Evolutionary conservation across 2,888 invertebrate species (phyloP), one percentile per base, ranked within the genome.

Genomic region (Rutpela maculata): DNA sequence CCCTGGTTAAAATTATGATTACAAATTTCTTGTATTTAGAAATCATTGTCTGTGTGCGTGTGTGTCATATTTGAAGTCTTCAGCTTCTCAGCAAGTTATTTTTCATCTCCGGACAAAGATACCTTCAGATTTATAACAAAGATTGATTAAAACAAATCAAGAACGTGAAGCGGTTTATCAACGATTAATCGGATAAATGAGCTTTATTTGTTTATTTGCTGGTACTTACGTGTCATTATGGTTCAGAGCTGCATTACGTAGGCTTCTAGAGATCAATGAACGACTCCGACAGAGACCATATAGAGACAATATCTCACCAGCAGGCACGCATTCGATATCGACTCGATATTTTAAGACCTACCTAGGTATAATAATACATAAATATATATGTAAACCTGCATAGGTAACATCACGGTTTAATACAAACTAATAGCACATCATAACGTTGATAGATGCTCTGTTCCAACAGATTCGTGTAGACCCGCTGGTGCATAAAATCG

Each of bases 331-430:
- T 12, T 50, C 55, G 26, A 55, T 66, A 22, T 50, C 50, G 50
- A 66, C 18, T 66, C 22, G 50, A 55, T 67, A 67, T 26, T 67
- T 55, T 26, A 66, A 66, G n/a, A n/a, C 17, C 19, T 22, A 19
- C 22, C 26, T 10, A n/a, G 22, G 22, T 67, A 55, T 55, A 67
- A 50, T 67, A 26, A 31, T 67, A 26, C 17, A 55, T 67, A 67
- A n/a, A 67, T 55, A 22, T 43, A 22, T 26, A 38, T 26, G 17
- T 55, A 55, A 55, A 50, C 50, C 50, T 67, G 67, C 67, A 67
- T 22, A 17, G 26, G 50, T 50, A n/a, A 55, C 50, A 72, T 63
- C 72, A 72, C 63, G 72, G 72, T 63, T 72, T 55, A 26, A 26
- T 35, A 38, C 60, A 50, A 63, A 63, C 55, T 72, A 63, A 63